Evolutionary conservation across 2,797 vertebrate genomes (phyloP).

Genomic region (Amblyopsis hoosieri): DNA sequence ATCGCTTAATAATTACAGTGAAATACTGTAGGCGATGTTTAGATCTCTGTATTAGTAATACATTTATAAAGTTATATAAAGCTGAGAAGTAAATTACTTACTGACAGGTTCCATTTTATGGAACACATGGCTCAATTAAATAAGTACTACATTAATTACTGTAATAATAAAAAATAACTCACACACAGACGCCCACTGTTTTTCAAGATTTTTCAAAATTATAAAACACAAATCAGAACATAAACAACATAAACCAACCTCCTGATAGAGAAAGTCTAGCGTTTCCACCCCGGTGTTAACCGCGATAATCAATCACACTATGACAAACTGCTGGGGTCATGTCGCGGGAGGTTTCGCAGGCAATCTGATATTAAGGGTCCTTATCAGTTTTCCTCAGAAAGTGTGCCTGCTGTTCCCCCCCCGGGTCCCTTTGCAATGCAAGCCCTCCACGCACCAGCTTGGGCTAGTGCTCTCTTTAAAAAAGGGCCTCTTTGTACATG

Average conservation of each 20-base stretch:
- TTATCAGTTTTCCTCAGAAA: conserved; percentile 56
- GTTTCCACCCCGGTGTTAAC: conserved; percentile 48
- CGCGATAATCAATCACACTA: conserved; percentile 53
- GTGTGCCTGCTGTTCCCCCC: conserved; percentile 20
- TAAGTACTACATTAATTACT: too few species aligned
- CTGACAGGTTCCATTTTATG: too few species aligned
- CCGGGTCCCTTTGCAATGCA: conserved; percentile 45
- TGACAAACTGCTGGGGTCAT: conserved; percentile 46
- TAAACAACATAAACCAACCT: conserved; percentile 6
- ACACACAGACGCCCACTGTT: too few species aligned
- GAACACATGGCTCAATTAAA: too few species aligned
- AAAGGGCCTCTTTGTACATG: conserved; percentile 18
- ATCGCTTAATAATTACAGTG: neutral
- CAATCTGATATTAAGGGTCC: conserved; percentile 55
- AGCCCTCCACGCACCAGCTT: conserved; percentile 9
- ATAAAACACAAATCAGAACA: neutral
- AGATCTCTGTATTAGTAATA: too few species aligned
- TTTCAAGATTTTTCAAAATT: too few species aligned
- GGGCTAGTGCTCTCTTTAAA: conserved; percentile 35
- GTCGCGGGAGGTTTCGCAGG: conserved; percentile 40
- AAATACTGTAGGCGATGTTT: neutral
- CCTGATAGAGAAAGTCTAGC: conserved; percentile 19
- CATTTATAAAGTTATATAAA: too few species aligned
- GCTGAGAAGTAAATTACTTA: too few species aligned
- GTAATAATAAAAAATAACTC: too few species aligned